A percentile compares a stretch with the other conserved stretches of the same genome.
phyloP scores from a whole-genome alignment of 2,113 vertebrate species.

The Protobothrops mucrosquamatus region DNA sequence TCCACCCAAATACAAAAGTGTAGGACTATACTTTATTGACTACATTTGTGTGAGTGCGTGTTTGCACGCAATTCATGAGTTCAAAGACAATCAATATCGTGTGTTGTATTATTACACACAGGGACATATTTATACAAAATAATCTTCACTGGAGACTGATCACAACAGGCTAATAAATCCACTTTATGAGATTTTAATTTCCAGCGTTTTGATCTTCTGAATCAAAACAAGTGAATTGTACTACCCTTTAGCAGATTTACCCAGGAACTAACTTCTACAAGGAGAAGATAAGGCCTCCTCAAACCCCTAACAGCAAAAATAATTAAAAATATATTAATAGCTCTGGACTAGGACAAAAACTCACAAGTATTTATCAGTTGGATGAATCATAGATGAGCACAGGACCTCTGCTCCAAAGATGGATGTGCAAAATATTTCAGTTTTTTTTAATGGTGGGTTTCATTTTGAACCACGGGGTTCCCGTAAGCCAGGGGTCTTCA shows the following conservation, averaged over 20 bases:
- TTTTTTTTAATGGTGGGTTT: background rate
- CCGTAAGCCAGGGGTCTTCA: no score
- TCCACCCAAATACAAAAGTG: background rate
- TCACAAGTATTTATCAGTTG: background rate
- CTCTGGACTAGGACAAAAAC: background rate
- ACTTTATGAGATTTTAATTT: slow-evolving; percentile 53
- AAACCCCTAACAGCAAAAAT: background rate
- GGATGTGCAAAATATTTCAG: accelerated
- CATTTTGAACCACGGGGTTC: background rate
- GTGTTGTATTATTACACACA: background rate
- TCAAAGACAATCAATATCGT: background rate
- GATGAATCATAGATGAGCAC: no score
- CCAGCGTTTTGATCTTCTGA: slow-evolving; percentile 55
- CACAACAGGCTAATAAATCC: slow-evolving; percentile 48
- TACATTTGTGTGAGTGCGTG: background rate
- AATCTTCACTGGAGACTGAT: slow-evolving; percentile 13
- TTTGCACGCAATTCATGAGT: background rate
- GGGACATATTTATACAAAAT: background rate
- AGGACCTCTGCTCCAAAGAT: accelerated
- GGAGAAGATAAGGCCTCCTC: background rate
- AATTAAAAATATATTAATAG: background rate
- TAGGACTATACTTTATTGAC: background rate
- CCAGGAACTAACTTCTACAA: slow-evolving; percentile 5
- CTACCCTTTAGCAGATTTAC: slow-evolving; percentile 39
- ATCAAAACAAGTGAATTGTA: slow-evolving; percentile 44